phyloP scores from a whole-genome alignment of 2,113 vertebrate genomes.

The Craseonycteris thonglongyai region DNA sequence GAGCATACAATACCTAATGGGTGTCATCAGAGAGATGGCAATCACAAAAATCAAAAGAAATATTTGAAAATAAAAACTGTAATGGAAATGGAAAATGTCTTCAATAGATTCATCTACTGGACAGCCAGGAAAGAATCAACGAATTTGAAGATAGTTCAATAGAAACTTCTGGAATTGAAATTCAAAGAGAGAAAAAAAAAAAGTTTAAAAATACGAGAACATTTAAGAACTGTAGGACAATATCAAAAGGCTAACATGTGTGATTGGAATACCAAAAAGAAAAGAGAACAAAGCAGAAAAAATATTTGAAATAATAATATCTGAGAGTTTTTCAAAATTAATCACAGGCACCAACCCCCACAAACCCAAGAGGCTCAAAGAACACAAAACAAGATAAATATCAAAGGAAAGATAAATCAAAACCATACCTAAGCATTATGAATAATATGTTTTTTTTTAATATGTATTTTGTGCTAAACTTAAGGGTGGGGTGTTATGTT shows the following conservation, averaged over 20 bases:
- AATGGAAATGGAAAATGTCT: background rate
- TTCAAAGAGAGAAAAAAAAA: background rate
- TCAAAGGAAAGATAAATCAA: background rate
- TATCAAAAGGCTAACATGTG: background rate
- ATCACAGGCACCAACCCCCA: background rate
- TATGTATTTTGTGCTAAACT: background rate
- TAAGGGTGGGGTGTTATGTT: background rate
- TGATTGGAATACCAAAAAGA: background rate
- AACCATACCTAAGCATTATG: background rate
- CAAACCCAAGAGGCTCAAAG: background rate
- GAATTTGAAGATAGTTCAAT: background rate
- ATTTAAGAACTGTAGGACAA: background rate
- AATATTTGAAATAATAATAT: background rate
- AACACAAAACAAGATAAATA: background rate
- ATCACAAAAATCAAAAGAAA: background rate
- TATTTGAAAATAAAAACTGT: background rate
- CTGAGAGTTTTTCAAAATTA: background rate
- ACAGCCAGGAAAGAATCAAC: background rate
- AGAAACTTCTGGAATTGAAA: background rate
- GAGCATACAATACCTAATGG: background rate
- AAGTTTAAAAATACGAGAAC: background rate
- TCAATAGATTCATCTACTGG: background rate
- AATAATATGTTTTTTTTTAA: too few species aligned
- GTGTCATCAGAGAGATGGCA: background rate
- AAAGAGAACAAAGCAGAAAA: background rate